Percentiles rank a stretch among this genome's conserved stretches.
These are phyloP conservation scores for Ennomos fuscantarius DNA, from an alignment of 2,888 invertebrate genomes.

Conservation along the genomic window DNA sequence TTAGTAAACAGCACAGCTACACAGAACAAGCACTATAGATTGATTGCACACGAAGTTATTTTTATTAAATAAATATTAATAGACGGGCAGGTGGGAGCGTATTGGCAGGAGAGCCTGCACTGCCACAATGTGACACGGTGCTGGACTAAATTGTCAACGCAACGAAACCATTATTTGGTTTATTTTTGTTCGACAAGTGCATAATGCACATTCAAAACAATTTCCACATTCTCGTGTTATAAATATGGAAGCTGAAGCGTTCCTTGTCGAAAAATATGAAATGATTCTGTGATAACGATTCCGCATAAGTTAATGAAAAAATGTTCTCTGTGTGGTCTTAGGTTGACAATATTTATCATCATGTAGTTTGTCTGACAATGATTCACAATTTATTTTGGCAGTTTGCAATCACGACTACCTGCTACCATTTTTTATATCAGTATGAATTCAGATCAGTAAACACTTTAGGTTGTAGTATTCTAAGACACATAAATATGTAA, in stretches of 20 bases:
- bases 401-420: not conserved
- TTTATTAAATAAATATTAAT: slow-evolving; percentile 78
- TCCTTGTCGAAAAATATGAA: too few relatives aligned
- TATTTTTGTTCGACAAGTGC: slow-evolving; percentile 59
- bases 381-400: slow-evolving; percentile 1
- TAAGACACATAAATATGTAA: too few relatives aligned
- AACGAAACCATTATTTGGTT: slow-evolving; percentile 47
- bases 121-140: slow-evolving; percentile 65
- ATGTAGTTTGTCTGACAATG: slow-evolving; percentile 3
- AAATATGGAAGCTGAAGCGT: too few relatives aligned
- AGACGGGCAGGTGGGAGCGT: slow-evolving; percentile 77
- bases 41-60: slow-evolving; percentile 60
- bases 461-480: too few relatives aligned
- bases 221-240: too few relatives aligned
- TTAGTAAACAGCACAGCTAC: slow-evolving; percentile 30
- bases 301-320: too few relatives aligned
- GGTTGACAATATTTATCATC: too few relatives aligned
- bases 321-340: too few relatives aligned
- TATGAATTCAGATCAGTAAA: too few relatives aligned
- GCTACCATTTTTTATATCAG: too few relatives aligned
- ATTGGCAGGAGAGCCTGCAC: slow-evolving; percentile 67
- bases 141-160: slow-evolving; percentile 75
- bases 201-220: not conserved
- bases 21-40: slow-evolving; percentile 18
- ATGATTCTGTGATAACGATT: too few relatives aligned